Evolutionary conservation across 2,113 vertebrate species (phyloP).

Genomic region (Malurus alboscapulatus): DNA sequence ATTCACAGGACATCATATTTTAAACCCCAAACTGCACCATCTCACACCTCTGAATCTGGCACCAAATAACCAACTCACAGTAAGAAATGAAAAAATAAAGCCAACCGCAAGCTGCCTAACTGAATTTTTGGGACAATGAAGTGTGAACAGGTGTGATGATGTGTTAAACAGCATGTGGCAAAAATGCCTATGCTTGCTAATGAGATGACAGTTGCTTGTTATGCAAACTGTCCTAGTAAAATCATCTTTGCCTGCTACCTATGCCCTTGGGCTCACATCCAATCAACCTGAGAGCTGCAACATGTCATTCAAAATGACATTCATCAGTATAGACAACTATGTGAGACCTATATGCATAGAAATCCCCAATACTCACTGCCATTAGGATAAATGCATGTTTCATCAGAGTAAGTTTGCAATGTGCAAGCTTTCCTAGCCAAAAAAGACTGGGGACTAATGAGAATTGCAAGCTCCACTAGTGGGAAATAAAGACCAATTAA

Average conservation of each 20-base stretch:
- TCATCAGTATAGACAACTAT: conserved; percentile 19
- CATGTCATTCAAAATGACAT: conserved; percentile 26
- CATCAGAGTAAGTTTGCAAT: neutral
- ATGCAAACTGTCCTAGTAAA: conserved; percentile 56
- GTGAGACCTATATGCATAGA: conserved; percentile 5
- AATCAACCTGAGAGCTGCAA: conserved; percentile 24
- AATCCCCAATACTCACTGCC: neutral
- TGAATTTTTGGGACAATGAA: conserved; percentile 47
- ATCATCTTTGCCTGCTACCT: conserved; percentile 36
- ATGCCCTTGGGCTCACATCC: conserved; percentile 60
- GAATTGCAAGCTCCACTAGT: neutral
- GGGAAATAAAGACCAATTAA: conserved; percentile 28
- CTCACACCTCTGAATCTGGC: neutral
- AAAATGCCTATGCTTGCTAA: conserved; percentile 56
- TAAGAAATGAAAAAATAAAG: conserved; percentile 6
- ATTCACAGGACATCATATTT: neutral
- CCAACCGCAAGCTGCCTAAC: neutral
- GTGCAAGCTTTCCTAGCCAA: neutral
- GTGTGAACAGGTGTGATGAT: conserved; percentile 57
- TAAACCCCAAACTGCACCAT: neutral
- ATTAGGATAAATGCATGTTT: neutral
- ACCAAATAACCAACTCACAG: neutral
- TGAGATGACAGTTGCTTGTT: conserved; percentile 60
- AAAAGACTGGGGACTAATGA: neutral
- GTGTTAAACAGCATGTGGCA: conserved; percentile 63